Evolutionary conservation across 1,140 invertebrate genomes (phyloP).

Genomic region (Bombus affinis): DNA sequence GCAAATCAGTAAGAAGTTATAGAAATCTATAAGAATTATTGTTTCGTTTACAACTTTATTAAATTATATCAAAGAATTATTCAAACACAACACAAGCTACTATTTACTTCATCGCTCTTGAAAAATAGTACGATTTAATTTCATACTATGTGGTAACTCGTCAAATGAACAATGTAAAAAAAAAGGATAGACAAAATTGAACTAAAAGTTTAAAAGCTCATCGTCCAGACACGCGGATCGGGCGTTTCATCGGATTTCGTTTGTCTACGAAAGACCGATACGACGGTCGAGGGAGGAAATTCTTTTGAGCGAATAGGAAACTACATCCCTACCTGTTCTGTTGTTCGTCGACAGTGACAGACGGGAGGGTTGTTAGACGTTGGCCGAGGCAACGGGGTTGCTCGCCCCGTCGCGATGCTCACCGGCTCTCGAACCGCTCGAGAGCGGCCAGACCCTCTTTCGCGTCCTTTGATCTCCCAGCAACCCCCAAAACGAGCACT

Average conservation of each 20-base stretch:
- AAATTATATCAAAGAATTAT: no score
- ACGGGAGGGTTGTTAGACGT: conserved; percentile 76
- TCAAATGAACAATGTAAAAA: not conserved
- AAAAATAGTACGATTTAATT: not conserved
- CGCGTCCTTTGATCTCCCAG: conserved; percentile 64
- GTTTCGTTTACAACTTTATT: no score
- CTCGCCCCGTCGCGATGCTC: conserved; percentile 79
- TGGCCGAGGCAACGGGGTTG: conserved; percentile 77
- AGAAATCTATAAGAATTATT: no score
- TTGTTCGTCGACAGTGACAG: conserved; percentile 79
- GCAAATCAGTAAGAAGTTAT: no score
- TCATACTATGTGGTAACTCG: not conserved
- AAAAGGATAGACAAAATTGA: not conserved
- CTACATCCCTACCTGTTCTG: conserved; percentile 77
- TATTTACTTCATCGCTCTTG: no score
- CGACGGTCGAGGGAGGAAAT: not conserved
- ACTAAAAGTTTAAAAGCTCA: not conserved
- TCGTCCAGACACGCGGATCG: not conserved
- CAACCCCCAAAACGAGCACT: conserved; percentile 56
- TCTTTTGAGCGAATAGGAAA: conserved; percentile 22
- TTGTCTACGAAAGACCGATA: not conserved
- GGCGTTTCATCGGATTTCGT: not conserved
- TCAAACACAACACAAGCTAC: no score
- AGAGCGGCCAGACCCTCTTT: conserved; percentile 71
- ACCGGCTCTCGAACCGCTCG: conserved; percentile 77